These are phyloP conservation scores for Monodelphis domestica DNA, from an alignment of 2,797 vertebrate species.

Conservation along the genomic window DNA sequence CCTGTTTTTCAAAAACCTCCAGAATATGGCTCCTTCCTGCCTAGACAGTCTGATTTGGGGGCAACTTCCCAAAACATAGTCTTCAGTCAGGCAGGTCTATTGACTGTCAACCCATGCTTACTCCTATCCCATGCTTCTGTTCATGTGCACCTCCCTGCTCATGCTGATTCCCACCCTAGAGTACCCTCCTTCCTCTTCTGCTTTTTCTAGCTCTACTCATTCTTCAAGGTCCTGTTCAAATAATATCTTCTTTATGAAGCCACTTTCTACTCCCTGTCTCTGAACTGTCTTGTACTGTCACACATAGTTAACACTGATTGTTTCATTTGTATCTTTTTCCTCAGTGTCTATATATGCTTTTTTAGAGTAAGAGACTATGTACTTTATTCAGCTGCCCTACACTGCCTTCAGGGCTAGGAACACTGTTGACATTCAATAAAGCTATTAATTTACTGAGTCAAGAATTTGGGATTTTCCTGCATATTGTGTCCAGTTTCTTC, in stretches of 20 bases:
- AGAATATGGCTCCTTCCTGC: background rate
- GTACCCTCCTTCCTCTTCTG: background rate
- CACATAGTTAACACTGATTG: background rate
- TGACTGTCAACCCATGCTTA: background rate
- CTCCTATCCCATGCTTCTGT: background rate
- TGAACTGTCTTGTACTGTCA: background rate
- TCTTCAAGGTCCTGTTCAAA: background rate
- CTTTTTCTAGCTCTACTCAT: background rate
- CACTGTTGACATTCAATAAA: background rate
- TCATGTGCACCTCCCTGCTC: background rate
- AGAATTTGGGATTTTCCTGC: background rate
- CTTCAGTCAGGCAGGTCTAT: background rate
- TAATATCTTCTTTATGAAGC: background rate
- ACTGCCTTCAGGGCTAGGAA: background rate
- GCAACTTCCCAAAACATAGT: background rate
- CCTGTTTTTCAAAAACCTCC: background rate
- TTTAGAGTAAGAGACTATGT: background rate
- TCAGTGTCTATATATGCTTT: background rate
- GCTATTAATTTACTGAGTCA: background rate
- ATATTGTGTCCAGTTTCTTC: background rate
- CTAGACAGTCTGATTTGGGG: background rate
- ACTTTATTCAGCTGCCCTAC: background rate
- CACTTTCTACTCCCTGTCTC: background rate
- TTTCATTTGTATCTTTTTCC: background rate
- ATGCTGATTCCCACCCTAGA: background rate